phyloP scores from a whole-genome alignment of 92 coral and sea anemone species.

The Epizoanthus illoricatus region DNA sequence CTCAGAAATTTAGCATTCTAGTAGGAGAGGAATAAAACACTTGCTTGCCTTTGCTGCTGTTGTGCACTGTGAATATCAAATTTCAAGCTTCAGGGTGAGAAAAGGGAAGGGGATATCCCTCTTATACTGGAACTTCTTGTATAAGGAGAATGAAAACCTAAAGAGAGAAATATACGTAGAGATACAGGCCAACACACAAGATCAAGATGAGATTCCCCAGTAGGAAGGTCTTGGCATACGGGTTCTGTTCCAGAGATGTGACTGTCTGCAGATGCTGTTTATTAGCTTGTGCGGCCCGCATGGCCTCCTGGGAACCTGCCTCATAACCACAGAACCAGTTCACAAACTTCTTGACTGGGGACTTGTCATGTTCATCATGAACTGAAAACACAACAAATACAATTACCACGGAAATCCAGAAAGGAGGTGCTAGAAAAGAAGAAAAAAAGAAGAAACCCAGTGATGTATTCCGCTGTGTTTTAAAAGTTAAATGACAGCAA shows the following conservation, averaged over 20 bases:
- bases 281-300: slow-evolving; percentile 66
- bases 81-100: too few relatives aligned
- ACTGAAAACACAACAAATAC: neutral
- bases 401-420: neutral
- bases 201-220: slow-evolving; percentile 72
- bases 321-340: slow-evolving; percentile 97
- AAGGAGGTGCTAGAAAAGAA: too few relatives aligned
- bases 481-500: too few relatives aligned
- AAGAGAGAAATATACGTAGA: slow-evolving; percentile 84
- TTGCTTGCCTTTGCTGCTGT: too few relatives aligned
- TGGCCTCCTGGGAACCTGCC: slow-evolving; percentile 68
- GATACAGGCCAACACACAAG: slow-evolving; percentile 65
- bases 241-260: slow-evolving; percentile 76
- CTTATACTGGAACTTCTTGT: too few relatives aligned
- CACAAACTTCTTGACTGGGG: slow-evolving; percentile 48
- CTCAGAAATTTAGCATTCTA: too few relatives aligned
- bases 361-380: slow-evolving; percentile 27
- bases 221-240: slow-evolving; percentile 67
- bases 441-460: too few relatives aligned
- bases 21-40: too few relatives aligned
- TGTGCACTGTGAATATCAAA: too few relatives aligned
- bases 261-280: slow-evolving; percentile 63
- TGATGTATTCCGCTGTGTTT: too few relatives aligned
- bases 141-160: slow-evolving; percentile 8
- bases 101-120: too few relatives aligned